phyloP scores from a whole-genome alignment of 2,113 vertebrate genomes.

The Bettongia penicillata region DNA sequence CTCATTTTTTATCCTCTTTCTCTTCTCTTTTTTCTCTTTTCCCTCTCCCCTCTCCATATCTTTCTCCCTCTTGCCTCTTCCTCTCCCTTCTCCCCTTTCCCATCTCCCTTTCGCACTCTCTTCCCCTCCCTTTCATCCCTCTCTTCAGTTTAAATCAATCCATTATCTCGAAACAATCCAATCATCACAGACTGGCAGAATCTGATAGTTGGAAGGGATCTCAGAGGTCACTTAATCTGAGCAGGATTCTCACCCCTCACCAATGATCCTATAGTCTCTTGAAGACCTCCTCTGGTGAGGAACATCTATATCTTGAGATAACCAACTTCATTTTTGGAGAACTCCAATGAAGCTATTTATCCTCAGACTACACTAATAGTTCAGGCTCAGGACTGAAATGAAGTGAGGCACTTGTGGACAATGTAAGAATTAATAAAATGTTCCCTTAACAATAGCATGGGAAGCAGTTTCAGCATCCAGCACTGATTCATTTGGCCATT shows the following conservation, averaged over 20 bases:
- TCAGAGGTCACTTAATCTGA: neutral
- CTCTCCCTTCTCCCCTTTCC: no score
- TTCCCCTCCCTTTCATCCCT: neutral
- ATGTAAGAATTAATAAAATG: neutral
- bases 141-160: neutral
- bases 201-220: neutral
- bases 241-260: neutral
- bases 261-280: neutral
- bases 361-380: neutral
- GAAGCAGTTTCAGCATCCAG: no score
- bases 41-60: no score
- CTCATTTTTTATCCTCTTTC: no score
- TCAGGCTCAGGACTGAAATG: neutral
- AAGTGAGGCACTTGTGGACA: neutral
- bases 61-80: no score
- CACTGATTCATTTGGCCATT: neutral
- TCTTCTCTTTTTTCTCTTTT: no score
- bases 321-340: neutral
- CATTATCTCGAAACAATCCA: constrained; percentile 26
- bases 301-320: neutral
- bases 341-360: neutral
- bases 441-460: neutral
- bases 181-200: neutral
- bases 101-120: neutral
- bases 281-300: neutral